Evolutionary conservation across 2,797 vertebrate species (phyloP).

Genomic region (Pangasius sanitwongsei): DNA sequence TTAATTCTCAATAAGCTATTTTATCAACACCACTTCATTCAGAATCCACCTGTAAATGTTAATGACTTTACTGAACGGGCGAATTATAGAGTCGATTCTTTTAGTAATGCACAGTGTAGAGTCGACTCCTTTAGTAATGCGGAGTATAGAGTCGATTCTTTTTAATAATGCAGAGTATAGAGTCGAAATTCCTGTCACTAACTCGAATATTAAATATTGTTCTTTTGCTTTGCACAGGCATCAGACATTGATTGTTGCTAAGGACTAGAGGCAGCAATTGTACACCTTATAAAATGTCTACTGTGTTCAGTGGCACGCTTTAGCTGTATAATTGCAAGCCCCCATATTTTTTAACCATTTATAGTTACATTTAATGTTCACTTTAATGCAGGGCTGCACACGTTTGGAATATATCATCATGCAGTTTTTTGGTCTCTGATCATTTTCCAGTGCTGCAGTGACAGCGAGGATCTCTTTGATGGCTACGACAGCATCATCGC

Average conservation of each 20-base stretch:
- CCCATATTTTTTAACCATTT: not conserved
- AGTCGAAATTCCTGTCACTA: not conserved
- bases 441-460: constrained; percentile 74
- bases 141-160: not conserved
- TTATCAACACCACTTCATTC: not conserved
- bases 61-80: not conserved
- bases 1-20: not conserved
- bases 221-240: not conserved
- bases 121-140: not conserved
- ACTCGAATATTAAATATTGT: not conserved
- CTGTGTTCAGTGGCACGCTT: not conserved
- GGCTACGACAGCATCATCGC: constrained; percentile 84
- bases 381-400: not conserved
- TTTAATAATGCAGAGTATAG: not conserved
- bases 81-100: not conserved
- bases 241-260: not conserved
- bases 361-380: not conserved
- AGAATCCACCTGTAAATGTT: not conserved
- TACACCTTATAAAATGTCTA: not conserved
- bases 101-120: not conserved
- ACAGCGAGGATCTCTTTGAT: constrained; percentile 87
- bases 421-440: not conserved
- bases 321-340: not conserved
- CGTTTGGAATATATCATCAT: not conserved
- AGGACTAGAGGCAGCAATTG: not conserved